Evolutionary conservation across 92 coral and sea anemone species (phyloP).

Genomic region (Zoanthus sansibaricus): DNA sequence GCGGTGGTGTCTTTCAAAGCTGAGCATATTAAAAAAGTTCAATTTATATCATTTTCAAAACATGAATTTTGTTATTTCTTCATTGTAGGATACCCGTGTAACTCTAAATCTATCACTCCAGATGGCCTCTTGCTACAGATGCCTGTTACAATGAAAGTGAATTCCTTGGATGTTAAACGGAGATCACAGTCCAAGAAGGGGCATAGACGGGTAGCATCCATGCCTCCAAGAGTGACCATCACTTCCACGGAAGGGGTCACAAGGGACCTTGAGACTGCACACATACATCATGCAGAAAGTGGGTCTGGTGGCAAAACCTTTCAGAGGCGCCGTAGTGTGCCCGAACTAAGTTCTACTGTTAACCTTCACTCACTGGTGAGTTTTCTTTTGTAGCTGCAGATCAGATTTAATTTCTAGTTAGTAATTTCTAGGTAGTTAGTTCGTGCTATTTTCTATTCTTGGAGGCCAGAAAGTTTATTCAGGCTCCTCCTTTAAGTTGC

Average conservation of each 20-base stretch:
- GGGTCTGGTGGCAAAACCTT: slow-evolving; percentile 9
- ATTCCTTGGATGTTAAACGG: background rate
- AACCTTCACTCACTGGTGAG: slow-evolving; percentile 56
- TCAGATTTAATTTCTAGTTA: too few species aligned
- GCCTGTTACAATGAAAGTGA: background rate
- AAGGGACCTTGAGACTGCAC: background rate
- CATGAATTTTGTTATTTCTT: background rate
- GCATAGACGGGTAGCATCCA: slow-evolving; percentile 77
- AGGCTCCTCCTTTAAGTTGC: too few species aligned
- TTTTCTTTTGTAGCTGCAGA: background rate
- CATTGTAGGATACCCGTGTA: background rate
- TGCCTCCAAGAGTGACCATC: slow-evolving; percentile 62
- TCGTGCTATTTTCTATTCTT: too few species aligned
- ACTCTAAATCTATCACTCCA: background rate
- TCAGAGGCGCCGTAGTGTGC: slow-evolving; percentile 68
- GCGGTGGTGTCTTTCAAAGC: background rate
- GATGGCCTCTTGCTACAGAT: background rate
- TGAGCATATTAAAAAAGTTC: background rate
- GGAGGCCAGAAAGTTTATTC: too few species aligned
- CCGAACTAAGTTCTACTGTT: slow-evolving; percentile 50
- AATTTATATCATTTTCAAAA: background rate
- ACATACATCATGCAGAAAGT: background rate
- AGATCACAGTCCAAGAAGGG: slow-evolving; percentile 57
- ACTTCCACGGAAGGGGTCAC: slow-evolving; percentile 32
- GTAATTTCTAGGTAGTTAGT: too few species aligned